phyloP scores from a whole-genome alignment of 2,888 invertebrate genomes.

The Eupithecia exiguata region DNA sequence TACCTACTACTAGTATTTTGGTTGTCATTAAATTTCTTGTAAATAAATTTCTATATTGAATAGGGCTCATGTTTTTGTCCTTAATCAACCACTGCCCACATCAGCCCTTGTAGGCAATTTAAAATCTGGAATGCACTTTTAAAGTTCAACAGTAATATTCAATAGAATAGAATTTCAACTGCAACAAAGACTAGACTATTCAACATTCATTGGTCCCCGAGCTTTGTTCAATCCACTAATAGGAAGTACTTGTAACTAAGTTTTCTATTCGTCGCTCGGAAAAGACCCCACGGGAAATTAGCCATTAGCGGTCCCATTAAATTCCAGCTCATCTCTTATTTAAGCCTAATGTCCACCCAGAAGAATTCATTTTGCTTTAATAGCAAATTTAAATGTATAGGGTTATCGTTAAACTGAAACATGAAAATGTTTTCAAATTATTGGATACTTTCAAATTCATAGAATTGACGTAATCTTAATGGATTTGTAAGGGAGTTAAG shows the following conservation, averaged over 20 bases:
- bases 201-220: neutral
- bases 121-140: neutral
- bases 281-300: slow-evolving; percentile 75
- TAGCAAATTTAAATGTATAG: slow-evolving; percentile 33
- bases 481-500: neutral
- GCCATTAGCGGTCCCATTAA: slow-evolving; percentile 74
- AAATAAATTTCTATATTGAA: too few relatives aligned
- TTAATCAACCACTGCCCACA: neutral
- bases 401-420: slow-evolving; percentile 33
- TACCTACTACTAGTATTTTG: too few relatives aligned
- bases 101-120: neutral
- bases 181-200: neutral
- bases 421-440: slow-evolving; percentile 24
- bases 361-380: slow-evolving; percentile 47
- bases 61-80: neutral
- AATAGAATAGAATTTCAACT: neutral
- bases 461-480: slow-evolving; percentile 4
- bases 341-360: slow-evolving; percentile 48
- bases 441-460: slow-evolving; percentile 13
- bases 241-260: slow-evolving; percentile 57
- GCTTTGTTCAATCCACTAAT: slow-evolving; percentile 48
- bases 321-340: slow-evolving; percentile 70
- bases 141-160: neutral
- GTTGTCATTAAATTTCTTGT: too few relatives aligned
- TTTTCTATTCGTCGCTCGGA: slow-evolving; percentile 59